Conservation (phyloP, 2,113 vertebrate genomes). For the Marmota flaviventris region DNA sequence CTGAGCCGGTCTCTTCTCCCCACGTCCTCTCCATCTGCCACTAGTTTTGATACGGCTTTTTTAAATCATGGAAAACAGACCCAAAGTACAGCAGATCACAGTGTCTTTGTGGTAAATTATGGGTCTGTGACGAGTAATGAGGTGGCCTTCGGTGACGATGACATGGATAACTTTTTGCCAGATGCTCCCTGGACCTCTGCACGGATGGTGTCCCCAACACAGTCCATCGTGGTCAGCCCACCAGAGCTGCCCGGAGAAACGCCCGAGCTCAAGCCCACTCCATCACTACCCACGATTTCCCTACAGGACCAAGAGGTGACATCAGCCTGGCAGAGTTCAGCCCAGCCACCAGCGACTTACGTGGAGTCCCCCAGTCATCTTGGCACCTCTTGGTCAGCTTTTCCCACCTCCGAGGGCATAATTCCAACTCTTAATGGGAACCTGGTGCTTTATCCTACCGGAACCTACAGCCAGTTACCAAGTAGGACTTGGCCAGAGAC, state of each 20-base stretch:
- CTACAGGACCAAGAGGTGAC: slow-evolving; percentile 52
- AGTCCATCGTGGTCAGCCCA: slow-evolving; percentile 67
- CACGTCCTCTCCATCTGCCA: slow-evolving; percentile 67
- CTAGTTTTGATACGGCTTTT: slow-evolving; percentile 80
- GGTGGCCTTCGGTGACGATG: slow-evolving; percentile 74
- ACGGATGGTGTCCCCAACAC: background rate
- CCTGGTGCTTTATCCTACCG: slow-evolving; percentile 76
- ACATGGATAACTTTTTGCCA: slow-evolving; percentile 86
- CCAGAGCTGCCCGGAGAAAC: slow-evolving; percentile 73
- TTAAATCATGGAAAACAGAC: slow-evolving; percentile 72
- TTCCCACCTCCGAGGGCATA: slow-evolving; percentile 69
- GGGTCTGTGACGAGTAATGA: slow-evolving; percentile 81
- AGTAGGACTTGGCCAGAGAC: slow-evolving; percentile 71
- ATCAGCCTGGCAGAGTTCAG: slow-evolving; percentile 68
- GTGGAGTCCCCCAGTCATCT: background rate
- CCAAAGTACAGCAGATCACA: slow-evolving; percentile 70
- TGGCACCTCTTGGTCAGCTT: background rate
- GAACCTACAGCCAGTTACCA: slow-evolving; percentile 67
- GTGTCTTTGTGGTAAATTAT: background rate
- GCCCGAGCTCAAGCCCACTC: slow-evolving; percentile 69
- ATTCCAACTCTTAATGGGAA: slow-evolving; percentile 75
- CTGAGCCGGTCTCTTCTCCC: slow-evolving; percentile 74
- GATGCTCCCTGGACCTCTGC: slow-evolving; percentile 84
- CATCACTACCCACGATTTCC: slow-evolving; percentile 73
- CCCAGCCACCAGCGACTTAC: accelerated